Evolutionary conservation across 2,797 vertebrate genomes (phyloP).

Genomic region (Brotula barbata): DNA sequence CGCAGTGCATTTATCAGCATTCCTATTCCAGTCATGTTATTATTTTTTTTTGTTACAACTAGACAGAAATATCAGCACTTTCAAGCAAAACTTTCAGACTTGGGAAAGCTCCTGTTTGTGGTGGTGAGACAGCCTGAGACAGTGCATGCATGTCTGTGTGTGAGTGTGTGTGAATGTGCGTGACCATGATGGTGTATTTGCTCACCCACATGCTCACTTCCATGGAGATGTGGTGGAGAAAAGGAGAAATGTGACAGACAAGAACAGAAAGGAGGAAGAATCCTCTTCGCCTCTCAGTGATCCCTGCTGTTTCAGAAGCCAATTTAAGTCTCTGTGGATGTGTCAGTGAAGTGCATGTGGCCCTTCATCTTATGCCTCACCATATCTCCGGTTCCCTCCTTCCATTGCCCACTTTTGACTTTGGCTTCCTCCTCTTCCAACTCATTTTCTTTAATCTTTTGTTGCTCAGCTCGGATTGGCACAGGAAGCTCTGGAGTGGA

Average conservation of each 20-base stretch:
- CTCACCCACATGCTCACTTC: conserved; percentile 59
- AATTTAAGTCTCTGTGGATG: conserved; percentile 14
- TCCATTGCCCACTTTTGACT: conserved; percentile 11
- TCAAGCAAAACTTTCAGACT: conserved; percentile 14
- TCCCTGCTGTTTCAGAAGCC: conserved; percentile 27
- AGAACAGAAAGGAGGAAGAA: conserved; percentile 37
- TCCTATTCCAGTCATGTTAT: conserved; percentile 22
- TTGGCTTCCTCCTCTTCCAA: conserved; percentile 14
- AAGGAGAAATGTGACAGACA: conserved; percentile 72
- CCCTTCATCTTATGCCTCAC: conserved; percentile 39
- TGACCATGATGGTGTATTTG: conserved; percentile 56
- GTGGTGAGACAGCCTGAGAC: conserved; percentile 6
- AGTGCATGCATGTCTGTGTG: conserved; percentile 7
- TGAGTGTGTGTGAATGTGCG: conserved; percentile 4
- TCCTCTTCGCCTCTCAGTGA: conserved; percentile 13
- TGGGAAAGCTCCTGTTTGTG: conserved; percentile 34
- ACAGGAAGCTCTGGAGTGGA: conserved; percentile 21
- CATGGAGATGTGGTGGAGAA: conserved; percentile 70
- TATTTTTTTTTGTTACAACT: conserved; percentile 3
- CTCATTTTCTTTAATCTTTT: conserved; percentile 34
- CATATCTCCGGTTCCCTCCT: conserved; percentile 19
- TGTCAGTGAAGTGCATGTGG: conserved; percentile 31
- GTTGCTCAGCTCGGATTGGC: conserved; percentile 33
- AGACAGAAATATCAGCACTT: background rate
- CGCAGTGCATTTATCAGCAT: conserved; percentile 30